Evolutionary conservation across 1,140 invertebrate genomes (phyloP).

Genomic region (Drosophila micromelanica): DNA sequence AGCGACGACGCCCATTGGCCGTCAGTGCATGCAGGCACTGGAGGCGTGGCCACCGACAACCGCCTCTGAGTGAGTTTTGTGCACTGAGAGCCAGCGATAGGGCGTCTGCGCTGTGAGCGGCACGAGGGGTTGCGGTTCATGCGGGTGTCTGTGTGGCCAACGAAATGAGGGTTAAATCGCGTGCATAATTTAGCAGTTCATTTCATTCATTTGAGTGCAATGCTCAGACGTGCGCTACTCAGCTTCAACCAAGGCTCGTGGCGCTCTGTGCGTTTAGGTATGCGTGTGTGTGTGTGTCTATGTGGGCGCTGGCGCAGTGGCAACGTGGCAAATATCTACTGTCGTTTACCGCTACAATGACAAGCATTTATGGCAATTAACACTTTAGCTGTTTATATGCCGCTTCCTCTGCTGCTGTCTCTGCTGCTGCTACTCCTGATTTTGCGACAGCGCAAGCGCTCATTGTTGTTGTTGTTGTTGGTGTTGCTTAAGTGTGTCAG

Average conservation of each 20-base stretch:
- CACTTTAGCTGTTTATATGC: slow-evolving; percentile 84
- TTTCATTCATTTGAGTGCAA: slow-evolving; percentile 83
- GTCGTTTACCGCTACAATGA: slow-evolving; percentile 84
- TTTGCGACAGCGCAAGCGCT: slow-evolving; percentile 34
- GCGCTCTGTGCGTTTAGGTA: slow-evolving; percentile 5
- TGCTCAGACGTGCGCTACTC: slow-evolving; percentile 60
- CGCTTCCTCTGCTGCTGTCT: slow-evolving; percentile 44
- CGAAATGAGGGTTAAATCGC: slow-evolving; percentile 82
- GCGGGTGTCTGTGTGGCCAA: slow-evolving; percentile 52
- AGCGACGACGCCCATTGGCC: slow-evolving; percentile 55
- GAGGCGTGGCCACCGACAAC: slow-evolving; percentile 50
- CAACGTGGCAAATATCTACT: slow-evolving; percentile 79
- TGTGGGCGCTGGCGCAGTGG: slow-evolving; percentile 66
- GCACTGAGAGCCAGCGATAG: slow-evolving; percentile 20
- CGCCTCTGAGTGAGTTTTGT: slow-evolving; percentile 23
- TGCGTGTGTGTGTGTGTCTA: slow-evolving; percentile 17
- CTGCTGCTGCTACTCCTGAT: slow-evolving; percentile 10
- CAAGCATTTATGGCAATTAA: slow-evolving; percentile 85
- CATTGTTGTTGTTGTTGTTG: slow-evolving; percentile 31
- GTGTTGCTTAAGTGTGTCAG: slow-evolving; percentile 76
- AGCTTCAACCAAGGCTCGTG: slow-evolving; percentile 28
- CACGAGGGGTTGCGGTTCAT: slow-evolving; percentile 8
- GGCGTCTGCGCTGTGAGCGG: slow-evolving; percentile 39
- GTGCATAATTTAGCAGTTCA: slow-evolving; percentile 84
- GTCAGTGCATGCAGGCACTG: background rate